Evolutionary conservation across 1,140 invertebrate species (phyloP).

Genomic region (Rhynchophorus ferrugineus): DNA sequence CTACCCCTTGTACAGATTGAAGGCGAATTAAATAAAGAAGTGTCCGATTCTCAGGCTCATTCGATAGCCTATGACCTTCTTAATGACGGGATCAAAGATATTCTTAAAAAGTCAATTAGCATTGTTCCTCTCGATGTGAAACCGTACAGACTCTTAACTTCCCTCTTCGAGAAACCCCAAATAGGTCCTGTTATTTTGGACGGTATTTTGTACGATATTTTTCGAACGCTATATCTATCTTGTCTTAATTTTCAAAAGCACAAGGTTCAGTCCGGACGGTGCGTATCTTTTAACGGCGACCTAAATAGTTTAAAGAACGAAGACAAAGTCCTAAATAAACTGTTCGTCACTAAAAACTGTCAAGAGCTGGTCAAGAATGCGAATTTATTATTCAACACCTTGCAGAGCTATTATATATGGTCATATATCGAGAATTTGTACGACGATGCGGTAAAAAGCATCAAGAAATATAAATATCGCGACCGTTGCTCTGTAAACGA

Average conservation of each 20-base stretch:
- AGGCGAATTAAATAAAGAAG: conserved; percentile 40
- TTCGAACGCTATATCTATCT: conserved; percentile 51
- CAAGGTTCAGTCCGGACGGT: conserved; percentile 29
- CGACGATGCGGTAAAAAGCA: conserved; percentile 45
- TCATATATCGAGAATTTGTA: conserved; percentile 68
- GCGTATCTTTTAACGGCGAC: conserved; percentile 39
- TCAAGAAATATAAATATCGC: conserved; percentile 30
- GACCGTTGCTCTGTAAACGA: conserved; percentile 41
- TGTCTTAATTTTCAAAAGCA: conserved; percentile 37
- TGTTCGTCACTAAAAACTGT: conserved; percentile 37
- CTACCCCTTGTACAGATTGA: conserved; percentile 41
- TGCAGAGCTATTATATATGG: conserved; percentile 85
- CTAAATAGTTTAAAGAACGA: conserved; percentile 36
- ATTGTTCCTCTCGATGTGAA: conserved; percentile 60
- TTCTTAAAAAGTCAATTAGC: conserved; percentile 50
- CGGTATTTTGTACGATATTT: conserved; percentile 78
- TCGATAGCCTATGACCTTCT: conserved; percentile 56
- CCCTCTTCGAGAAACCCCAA: conserved; percentile 82
- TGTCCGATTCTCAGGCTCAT: conserved; percentile 33
- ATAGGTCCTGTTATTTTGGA: conserved; percentile 80
- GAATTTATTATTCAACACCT: conserved; percentile 76
- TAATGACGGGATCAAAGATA: conserved; percentile 56
- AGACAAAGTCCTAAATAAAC: conserved; percentile 32
- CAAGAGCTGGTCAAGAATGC: conserved; percentile 72
- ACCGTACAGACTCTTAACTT: conserved; percentile 79